Percentiles rank a stretch among this genome's conserved stretches.
These are phyloP conservation scores for Otolemur garnettii DNA, from an alignment of 2,113 vertebrate species.

Conservation along the genomic window DNA sequence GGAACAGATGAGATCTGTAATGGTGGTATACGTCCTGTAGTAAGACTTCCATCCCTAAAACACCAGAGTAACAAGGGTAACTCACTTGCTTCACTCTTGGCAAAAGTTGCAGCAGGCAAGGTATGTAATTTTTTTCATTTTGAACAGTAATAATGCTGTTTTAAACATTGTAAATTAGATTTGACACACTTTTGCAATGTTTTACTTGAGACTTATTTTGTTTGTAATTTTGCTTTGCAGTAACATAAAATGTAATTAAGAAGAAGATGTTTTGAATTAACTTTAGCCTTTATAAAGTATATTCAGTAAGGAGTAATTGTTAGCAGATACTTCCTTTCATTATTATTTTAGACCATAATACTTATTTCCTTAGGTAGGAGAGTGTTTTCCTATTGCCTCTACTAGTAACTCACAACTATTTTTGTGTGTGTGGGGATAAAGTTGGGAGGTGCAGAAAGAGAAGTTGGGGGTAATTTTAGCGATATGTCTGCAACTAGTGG, in stretches of 20 bases:
- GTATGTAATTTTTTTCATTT: slow-evolving; percentile 85
- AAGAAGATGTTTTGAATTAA: slow-evolving; percentile 50
- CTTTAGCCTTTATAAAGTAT: slow-evolving; percentile 32
- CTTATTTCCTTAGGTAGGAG: not conserved
- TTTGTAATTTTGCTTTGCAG: slow-evolving; percentile 5
- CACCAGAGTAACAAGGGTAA: slow-evolving; percentile 94
- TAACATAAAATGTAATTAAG: slow-evolving; percentile 27
- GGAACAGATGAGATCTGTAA: slow-evolving; percentile 93
- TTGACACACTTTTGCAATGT: not conserved
- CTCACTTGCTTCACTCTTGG: slow-evolving; percentile 96
- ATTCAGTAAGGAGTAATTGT: not conserved
- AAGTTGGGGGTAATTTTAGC: slow-evolving; percentile 35
- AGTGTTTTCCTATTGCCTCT: not conserved
- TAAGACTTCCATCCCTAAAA: slow-evolving; percentile 95
- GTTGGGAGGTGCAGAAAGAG: slow-evolving; percentile 41
- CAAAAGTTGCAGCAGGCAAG: slow-evolving; percentile 98
- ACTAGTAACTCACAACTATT: not conserved
- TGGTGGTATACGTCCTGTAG: slow-evolving; percentile 92
- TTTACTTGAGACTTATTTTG: not conserved
- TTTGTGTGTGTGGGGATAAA: not conserved
- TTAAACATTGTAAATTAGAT: not conserved
- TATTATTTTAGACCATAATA: slow-evolving; percentile 19
- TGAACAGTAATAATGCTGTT: not conserved
- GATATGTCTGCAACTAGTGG: not conserved
- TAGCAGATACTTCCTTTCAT: slow-evolving; percentile 6